Conservation (phyloP, 1,140 invertebrate genomes). For the Portunus trituberculatus region DNA sequence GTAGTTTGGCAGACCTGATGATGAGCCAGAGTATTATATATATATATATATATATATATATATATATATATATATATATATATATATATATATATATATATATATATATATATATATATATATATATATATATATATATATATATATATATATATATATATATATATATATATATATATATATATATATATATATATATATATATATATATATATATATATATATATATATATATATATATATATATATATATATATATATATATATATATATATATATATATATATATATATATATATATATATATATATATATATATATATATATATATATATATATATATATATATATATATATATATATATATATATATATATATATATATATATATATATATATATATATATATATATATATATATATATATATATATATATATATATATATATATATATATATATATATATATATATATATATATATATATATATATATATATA, state of each 20-base stretch:
- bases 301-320: conserved; percentile 42
- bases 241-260: background rate
- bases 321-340: too few relatives aligned
- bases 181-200: conserved; percentile 15
- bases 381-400: too few relatives aligned
- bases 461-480: too few relatives aligned
- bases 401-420: too few relatives aligned
- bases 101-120: conserved; percentile 42
- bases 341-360: conserved; percentile 21
- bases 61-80: conserved; percentile 56
- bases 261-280: background rate
- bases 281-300: conserved; percentile 42
- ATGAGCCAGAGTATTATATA: background rate
- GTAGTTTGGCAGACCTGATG: too few relatives aligned
- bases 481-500: too few relatives aligned
- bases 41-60: conserved; percentile 45
- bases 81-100: conserved; percentile 55
- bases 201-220: conserved; percentile 44
- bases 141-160: too few relatives aligned
- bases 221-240: conserved; percentile 2
- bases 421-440: too few relatives aligned
- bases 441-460: too few relatives aligned
- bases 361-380: conserved; percentile 27
- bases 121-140: too few relatives aligned
- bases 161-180: background rate